phyloP scores from a whole-genome alignment of 64 coral and sea anemone species.

The Montipora cactus region DNA sequence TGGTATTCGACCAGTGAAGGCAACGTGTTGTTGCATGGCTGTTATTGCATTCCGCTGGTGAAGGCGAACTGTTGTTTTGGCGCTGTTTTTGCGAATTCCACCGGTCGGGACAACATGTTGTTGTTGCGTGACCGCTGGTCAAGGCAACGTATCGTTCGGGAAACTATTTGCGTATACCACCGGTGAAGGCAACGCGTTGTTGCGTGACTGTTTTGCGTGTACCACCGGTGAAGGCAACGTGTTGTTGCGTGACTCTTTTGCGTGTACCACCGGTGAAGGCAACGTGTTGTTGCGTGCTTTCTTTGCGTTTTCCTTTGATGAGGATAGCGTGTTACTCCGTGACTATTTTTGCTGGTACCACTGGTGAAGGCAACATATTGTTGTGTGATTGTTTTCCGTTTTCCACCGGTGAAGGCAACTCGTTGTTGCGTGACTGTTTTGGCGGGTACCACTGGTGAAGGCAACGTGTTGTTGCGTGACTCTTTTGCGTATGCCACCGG shows the following conservation, averaged over 20 bases:
- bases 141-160: neutral
- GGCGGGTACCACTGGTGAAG: neutral
- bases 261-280: neutral
- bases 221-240: neutral
- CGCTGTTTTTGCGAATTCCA: too few relatives aligned
- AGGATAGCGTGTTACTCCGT: neutral
- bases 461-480: neutral
- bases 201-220: slow-evolving; percentile 1
- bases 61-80: too few relatives aligned
- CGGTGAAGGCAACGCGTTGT: slow-evolving; percentile 8
- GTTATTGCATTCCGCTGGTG: too few relatives aligned
- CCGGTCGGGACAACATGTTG: too few relatives aligned
- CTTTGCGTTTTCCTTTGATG: neutral
- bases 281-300: neutral
- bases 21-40: too few relatives aligned
- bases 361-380: neutral
- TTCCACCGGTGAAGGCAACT: neutral
- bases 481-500: neutral
- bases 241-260: neutral
- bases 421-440: neutral
- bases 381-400: neutral
- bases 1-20: too few relatives aligned
- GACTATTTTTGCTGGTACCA: neutral
- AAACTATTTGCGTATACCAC: neutral
- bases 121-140: neutral